Base-by-base conservation (phyloP, 2,888 invertebrate species). In the Apamea monoglypha region DNA sequence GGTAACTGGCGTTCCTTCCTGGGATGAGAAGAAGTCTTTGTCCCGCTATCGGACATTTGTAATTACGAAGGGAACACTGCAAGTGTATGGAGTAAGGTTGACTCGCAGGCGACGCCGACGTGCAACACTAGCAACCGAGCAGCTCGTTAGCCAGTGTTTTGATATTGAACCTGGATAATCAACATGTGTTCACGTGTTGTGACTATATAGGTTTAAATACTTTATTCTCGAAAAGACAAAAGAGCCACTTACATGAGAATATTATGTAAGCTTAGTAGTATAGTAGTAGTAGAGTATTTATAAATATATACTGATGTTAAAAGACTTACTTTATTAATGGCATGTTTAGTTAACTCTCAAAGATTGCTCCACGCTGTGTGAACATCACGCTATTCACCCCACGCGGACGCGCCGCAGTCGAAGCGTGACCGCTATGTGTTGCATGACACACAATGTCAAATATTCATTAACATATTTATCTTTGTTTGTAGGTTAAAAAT, bases 381-480 rank as follows among this genome's bases (percentile, higher is more conserved):
- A 16, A n/a, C 44, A 36, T 16, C 32, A 64, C 82, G 76, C 32
- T 44, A 14, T 50, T 21, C 63, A 64, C 76, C 72, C 40, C 50
- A 16, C 69, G 40, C 36, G 50, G 16, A 18, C 81, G 72, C 69
- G 72, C n/a, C 63, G 63, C 47, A 53, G 21, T 53, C 76, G 72
- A 56, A 64, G 66, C 68, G 82, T 44, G 64, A 21, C 67, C 69
- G 82, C 25, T 82, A 40, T 63, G 59, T 74, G 67, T 78, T 82
- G 77, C 75, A 61, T 69, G 64, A 72, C 25, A 40, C 64, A 66
- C 63, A 64, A 25, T 59, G 66, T 70, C 66, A 78, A 83, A 83
- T 83, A 72, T 83, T 68, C 56, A 83, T 83, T 83, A 69, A 70
- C 72, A 78, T 78, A 78, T 83, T 83, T 72, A 78, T 83, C 64